Evolutionary conservation across 2,113 vertebrate genomes (phyloP).

Genomic region (Myanophis thanlyinensis): DNA sequence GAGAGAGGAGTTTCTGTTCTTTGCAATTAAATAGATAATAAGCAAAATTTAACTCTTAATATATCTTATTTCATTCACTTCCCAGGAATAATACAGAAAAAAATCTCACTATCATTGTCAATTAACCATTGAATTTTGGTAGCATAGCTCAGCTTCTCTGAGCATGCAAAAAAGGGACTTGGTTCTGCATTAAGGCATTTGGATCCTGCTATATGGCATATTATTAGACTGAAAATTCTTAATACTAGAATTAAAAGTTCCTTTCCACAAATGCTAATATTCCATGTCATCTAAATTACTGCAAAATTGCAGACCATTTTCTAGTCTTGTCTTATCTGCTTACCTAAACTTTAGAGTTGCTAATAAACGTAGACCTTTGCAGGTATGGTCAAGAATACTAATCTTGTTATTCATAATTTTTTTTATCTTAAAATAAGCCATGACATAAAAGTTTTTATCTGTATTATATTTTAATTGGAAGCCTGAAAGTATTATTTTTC

Average conservation of each 20-base stretch:
- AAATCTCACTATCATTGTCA: background rate
- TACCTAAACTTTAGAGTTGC: background rate
- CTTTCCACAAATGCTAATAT: background rate
- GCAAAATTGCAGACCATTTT: background rate
- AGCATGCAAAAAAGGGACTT: background rate
- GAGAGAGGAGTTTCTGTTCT: background rate
- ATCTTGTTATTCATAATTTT: background rate
- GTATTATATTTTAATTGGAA: background rate
- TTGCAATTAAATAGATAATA: background rate
- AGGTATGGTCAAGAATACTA: background rate
- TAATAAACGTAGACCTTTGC: background rate
- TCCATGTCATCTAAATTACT: background rate
- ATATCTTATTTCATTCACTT: background rate
- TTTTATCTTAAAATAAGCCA: background rate
- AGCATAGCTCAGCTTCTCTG: background rate
- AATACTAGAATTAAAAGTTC: background rate
- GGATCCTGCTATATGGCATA: background rate
- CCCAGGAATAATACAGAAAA: background rate
- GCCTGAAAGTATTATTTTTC: background rate
- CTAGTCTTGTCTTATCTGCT: background rate
- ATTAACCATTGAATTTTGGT: background rate
- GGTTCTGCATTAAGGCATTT: background rate
- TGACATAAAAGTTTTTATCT: background rate
- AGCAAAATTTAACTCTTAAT: background rate
- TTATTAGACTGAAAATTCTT: background rate